These are phyloP conservation scores for Hipposideros armiger DNA, from an alignment of 2,113 vertebrate species.

Conservation along the genomic window DNA sequence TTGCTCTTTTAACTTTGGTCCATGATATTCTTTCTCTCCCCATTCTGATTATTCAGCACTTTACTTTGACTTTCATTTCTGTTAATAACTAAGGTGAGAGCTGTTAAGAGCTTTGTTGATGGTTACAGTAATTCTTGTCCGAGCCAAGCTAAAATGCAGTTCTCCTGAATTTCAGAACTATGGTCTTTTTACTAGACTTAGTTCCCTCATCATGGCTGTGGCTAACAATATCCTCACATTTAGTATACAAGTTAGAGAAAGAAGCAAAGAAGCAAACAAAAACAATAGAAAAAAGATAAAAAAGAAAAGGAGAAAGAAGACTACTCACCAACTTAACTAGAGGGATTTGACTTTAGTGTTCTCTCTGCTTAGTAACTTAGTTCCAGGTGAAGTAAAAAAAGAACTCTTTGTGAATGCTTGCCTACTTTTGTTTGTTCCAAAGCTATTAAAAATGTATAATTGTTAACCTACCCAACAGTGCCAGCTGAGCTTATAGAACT, in stretches of 20 bases:
- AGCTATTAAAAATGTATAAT: slow-evolving; percentile 41
- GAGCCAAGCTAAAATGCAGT: background rate
- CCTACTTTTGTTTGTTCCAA: background rate
- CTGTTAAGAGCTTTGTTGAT: background rate
- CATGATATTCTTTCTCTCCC: background rate
- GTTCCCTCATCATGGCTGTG: background rate
- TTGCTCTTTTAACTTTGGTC: background rate
- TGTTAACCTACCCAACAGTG: background rate
- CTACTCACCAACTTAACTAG: background rate
- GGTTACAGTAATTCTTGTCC: background rate
- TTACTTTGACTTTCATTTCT: background rate
- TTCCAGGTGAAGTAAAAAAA: background rate
- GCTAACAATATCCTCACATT: background rate
- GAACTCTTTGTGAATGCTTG: background rate
- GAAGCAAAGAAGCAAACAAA: background rate
- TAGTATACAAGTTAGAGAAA: background rate
- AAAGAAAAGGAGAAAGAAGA: background rate
- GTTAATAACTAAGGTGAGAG: background rate
- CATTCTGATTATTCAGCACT: background rate
- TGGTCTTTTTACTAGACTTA: background rate
- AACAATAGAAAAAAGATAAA: background rate
- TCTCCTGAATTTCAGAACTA: background rate
- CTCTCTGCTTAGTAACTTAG: background rate
- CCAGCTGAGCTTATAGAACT: background rate
- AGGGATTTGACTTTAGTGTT: background rate